Evolutionary conservation across 2,888 invertebrate species (phyloP), one percentile per base, ranked within the genome.

Genomic region (Netelia virgata): DNA sequence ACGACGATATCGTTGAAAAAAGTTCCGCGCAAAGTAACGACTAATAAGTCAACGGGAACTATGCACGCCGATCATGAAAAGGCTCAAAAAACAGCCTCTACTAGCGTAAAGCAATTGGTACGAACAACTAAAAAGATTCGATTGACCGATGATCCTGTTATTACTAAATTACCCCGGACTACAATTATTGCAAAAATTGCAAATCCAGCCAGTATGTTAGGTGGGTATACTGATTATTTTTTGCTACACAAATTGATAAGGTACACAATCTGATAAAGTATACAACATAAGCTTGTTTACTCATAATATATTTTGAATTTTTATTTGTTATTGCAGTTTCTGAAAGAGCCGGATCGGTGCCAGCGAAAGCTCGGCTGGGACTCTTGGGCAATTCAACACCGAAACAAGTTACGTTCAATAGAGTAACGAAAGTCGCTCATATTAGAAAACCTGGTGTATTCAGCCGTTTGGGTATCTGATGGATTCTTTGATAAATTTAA

Each of bases 1-100:
- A 86, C 86, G 10, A 82, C 78, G 5, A 72, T 86, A 23, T 76
- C 76, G 14, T 59, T 86, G 1, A 86, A 84, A 14, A 88, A 88
- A 6, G 90, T 84, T 28, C 84, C 82, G 83, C 47, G 23, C 6
- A 87, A 85, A 78, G 18, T 86, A 10, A 23, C 85, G 0, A 69
- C 86, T 0, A 47, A 47, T 18, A 91, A 90, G 86, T 83, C 88
- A 3, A 72, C 84, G 0, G 93, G 93, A 0, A 93, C 93, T 1
- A 93, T 93, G 93, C 89, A 90, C 16, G 93, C 93, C 16, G 93
- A 93, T 89, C 92, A 92, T 50, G 93, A 93, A 86, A 89, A 87
- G 41, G 91, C 82, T 59, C 90, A 89, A 72, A 92, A 91, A 79
- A 77, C 82, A 5, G 84, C 88, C 1, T 87, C 91, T 0, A 88